Evolutionary conservation across 2,888 invertebrate genomes (phyloP), one percentile per base, ranked within the genome.

Genomic region (Trichopria drosophilae): DNA sequence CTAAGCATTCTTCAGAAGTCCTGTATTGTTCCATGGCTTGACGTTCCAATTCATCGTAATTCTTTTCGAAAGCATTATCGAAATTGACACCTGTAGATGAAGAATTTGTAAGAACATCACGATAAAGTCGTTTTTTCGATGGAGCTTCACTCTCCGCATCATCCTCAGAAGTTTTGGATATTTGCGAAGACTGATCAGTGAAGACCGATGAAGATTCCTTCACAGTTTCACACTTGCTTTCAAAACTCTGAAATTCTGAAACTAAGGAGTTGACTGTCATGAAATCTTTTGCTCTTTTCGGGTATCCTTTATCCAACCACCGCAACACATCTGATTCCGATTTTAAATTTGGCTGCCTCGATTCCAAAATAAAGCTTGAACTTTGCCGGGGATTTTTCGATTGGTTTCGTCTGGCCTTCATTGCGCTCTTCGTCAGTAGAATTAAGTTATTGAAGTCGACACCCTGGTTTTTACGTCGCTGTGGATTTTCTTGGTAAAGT

Each of bases 21-120:
- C 79, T 80, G 68, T 85, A 85, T 65, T 86, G 85, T 62, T 85
- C 86, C 40, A 82, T 81, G 1, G 85, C 86, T 62, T 85, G 82
- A 51, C 82, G 79, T 63, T 85, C 85, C 49, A 85, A 71, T 56
- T 85, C 84, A 44, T 80, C 72, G 60, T 68, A 73, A 10, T 61
- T 61, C 29, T 59, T 60, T 41, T 73, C 73, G 10, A 68, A 63
- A 3, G 61, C 49, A 23, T 60, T 62, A 5, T 68, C 69, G 16
- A 57, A 39, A 6, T 58, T 36, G 0, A 55, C 32, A 4, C 61
- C 65, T 4, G 40, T 44, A 1, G 56, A 52, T 52, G 59, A 62
- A 50, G 65, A 70, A 71, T 64, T 76, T 39, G 81, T 79, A 4
- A 82, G 67, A 1, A 81, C 81, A 5, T 81, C 79, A 58, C 81